A percentile compares a stretch with the other conserved stretches of the same genome.
These are phyloP conservation scores for Henicopernis longicauda DNA, from an alignment of 2,113 vertebrate species.

Conservation along the genomic window DNA sequence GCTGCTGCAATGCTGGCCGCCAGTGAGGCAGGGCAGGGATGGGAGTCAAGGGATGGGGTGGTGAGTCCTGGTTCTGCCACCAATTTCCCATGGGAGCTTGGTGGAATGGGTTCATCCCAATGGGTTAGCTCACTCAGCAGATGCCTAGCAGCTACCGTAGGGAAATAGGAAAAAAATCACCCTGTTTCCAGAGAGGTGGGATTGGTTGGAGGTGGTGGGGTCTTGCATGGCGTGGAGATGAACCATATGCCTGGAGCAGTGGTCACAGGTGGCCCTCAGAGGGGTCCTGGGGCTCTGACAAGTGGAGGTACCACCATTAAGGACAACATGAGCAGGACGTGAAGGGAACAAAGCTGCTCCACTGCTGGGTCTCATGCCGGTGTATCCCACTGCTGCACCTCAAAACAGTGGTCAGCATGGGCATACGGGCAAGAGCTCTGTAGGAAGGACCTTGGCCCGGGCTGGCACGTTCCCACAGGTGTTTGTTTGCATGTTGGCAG, in stretches of 20 bases:
- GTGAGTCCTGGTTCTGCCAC: not conserved
- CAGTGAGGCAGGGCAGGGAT: fast-evolving
- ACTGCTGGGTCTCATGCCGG: fast-evolving
- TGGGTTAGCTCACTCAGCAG: not conserved
- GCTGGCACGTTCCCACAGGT: not conserved
- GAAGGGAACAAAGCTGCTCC: not conserved
- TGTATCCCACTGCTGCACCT: not conserved
- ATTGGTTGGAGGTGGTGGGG: not conserved
- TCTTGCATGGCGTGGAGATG: not conserved
- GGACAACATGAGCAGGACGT: not conserved
- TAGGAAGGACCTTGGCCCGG: not conserved
- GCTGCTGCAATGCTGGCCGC: fast-evolving
- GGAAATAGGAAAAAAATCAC: not conserved
- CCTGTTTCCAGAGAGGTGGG: not conserved
- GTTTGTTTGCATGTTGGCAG: not conserved
- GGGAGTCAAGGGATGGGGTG: not conserved
- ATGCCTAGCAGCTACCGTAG: fast-evolving
- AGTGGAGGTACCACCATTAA: not conserved
- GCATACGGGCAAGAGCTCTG: not conserved
- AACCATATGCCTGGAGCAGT: not conserved
- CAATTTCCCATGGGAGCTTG: fast-evolving
- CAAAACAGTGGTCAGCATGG: too few species aligned
- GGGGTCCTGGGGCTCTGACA: not conserved
- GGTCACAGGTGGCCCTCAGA: not conserved
- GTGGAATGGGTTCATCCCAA: not conserved